Percentiles rank a stretch among this genome's conserved stretches.
These are phyloP conservation scores for Propithecus deckenii DNA, from an alignment of 2,797 vertebrate species.

Conservation along the genomic window DNA sequence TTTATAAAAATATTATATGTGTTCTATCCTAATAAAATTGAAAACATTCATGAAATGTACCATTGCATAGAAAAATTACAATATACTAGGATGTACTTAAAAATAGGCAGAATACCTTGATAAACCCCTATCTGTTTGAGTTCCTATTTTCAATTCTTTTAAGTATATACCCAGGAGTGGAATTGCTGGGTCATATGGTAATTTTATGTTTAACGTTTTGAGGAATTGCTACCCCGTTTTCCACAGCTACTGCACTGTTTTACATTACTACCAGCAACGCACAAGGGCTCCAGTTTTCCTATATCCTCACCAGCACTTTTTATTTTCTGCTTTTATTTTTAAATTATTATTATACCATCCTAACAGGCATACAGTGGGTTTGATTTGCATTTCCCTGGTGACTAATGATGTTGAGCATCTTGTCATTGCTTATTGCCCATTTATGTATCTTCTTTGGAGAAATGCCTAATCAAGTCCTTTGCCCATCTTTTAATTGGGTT, in stretches of 20 bases:
- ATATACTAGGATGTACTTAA: background rate
- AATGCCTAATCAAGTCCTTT: background rate
- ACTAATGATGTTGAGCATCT: background rate
- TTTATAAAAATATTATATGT: background rate
- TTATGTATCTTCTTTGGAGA: background rate
- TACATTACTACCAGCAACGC: background rate
- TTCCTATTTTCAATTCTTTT: background rate
- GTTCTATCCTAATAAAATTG: background rate
- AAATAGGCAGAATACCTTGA: background rate
- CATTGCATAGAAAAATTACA: background rate
- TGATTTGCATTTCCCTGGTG: background rate
- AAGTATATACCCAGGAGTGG: background rate
- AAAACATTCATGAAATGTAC: background rate
- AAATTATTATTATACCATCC: background rate
- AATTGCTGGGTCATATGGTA: background rate
- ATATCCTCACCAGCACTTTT: background rate
- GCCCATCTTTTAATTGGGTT: background rate
- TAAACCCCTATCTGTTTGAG: background rate
- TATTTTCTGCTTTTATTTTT: background rate
- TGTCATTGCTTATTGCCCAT: background rate
- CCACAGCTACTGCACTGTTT: background rate
- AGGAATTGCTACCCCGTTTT: background rate
- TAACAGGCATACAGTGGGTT: background rate
- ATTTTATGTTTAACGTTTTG: background rate
- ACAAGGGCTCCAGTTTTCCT: too few relatives aligned